Evolutionary conservation across 1,140 invertebrate genomes (phyloP).

Genomic region (Heliconius hewitsoni): DNA sequence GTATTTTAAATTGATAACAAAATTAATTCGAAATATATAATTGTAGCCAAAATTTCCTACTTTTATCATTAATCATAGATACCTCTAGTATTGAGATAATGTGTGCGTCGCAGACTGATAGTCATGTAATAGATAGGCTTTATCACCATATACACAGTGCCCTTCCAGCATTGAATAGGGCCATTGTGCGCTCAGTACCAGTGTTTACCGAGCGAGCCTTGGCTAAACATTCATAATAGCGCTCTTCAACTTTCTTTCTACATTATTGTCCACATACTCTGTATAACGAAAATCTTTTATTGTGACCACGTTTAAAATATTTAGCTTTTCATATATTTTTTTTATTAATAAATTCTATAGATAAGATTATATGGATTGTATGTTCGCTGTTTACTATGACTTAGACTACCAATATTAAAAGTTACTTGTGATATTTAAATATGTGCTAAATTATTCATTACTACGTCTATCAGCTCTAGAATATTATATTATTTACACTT

Average conservation of each 20-base stretch:
- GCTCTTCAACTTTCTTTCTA: conserved; percentile 42
- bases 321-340: background rate
- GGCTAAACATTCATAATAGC: conserved; percentile 44
- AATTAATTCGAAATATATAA: no score
- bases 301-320: conserved; percentile 2
- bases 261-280: conserved; percentile 37
- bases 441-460: no score
- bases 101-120: background rate
- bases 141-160: conserved; percentile 35
- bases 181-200: conserved; percentile 34
- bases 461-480: no score
- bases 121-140: conserved; percentile 36
- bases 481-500: no score
- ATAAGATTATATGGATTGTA: no score
- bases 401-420: no score
- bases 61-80: no score
- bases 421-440: no score
- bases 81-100: no score
- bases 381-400: no score
- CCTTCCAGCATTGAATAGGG: conserved; percentile 34
- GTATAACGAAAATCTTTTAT: conserved; percentile 30
- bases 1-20: no score
- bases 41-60: no score
- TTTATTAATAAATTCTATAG: background rate
- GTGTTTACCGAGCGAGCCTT: conserved; percentile 44